Base-by-base conservation (phyloP, 2,113 vertebrate species). In the Emydocephalus ijimae region DNA sequence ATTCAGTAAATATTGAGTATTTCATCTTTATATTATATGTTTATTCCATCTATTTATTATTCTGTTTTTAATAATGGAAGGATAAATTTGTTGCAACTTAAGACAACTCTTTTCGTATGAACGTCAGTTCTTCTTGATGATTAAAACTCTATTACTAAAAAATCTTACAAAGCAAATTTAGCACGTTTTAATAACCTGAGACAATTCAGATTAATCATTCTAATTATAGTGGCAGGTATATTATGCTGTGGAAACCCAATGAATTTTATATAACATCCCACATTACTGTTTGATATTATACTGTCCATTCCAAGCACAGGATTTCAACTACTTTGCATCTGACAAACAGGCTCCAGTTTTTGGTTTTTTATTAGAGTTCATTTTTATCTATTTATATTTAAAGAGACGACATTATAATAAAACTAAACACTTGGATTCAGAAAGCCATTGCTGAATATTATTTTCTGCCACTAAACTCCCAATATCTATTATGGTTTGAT, bases 401-500 rank as follows among this genome's bases (percentile, higher is more conserved):
- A 91, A 91, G 74, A 91, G 45, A 39, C 90, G 23, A 86, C 91
- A 57, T 12, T 29, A n/a, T 91, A 56, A 88, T 93, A 1, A 93
- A 95, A 92, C 45, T 0, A 92, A 21, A 1, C 94, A 56, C 69
- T 26, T 21, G 52, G 93, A 21, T 90, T 90, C 21, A 89, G 95
- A 95, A 89, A 95, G 93, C 3, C 89, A 91, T 48, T 91, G 11
- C n/a, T 85, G 52, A 59, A 21, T 89, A 12, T 89, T 89, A 11
- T 93, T 57, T 91, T 93, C 50, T 93, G 89, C 85, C 59, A 54
- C 21, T 48, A 81, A 89, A 87, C 45, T 93, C 90, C 45, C 24
- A 93, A 69, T 93, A 93, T 94, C 61, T 94, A 74, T 89, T 91
- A 64, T 48, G 91, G 59, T 26, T 39, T 34, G 14, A 18, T 54